phyloP scores from a whole-genome alignment of 2,113 vertebrate species.

The Aptenodytes patagonicus region DNA sequence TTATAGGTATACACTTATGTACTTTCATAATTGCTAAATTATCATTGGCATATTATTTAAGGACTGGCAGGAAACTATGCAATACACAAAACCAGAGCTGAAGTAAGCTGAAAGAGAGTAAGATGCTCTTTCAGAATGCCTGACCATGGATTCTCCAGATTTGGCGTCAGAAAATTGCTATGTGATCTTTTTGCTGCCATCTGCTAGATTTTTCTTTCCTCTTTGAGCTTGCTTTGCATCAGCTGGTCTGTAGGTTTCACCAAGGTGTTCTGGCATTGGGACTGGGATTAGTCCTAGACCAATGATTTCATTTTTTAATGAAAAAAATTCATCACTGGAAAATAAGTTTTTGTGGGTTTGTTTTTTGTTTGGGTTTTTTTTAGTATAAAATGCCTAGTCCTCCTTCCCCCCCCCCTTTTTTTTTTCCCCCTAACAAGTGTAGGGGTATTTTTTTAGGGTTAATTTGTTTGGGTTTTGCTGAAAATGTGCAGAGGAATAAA shows the following conservation, averaged over 20 bases:
- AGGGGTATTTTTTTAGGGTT: fast-evolving
- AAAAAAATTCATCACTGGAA: not conserved
- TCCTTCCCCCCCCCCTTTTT: not conserved
- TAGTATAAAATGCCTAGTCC: fast-evolving
- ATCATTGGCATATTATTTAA: not conserved
- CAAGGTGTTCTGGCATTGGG: not conserved
- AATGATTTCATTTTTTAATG: not conserved
- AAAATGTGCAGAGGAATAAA: not conserved
- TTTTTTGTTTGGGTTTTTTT: fast-evolving
- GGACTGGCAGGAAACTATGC: not conserved
- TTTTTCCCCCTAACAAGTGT: no score
- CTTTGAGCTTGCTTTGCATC: not conserved
- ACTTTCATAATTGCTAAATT: not conserved
- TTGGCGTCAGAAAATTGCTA: not conserved
- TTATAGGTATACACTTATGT: not conserved
- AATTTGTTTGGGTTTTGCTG: not conserved
- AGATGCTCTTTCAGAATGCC: not conserved
- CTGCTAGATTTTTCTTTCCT: not conserved
- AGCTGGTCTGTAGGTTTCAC: not conserved
- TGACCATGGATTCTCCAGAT: not conserved
- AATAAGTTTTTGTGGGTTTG: not conserved
- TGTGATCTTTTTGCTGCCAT: not conserved
- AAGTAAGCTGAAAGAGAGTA: not conserved
- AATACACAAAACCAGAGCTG: not conserved
- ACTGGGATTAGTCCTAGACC: not conserved